Base-by-base conservation (phyloP, 2,113 vertebrate genomes). In the Pyxicephalus adspersus region DNA sequence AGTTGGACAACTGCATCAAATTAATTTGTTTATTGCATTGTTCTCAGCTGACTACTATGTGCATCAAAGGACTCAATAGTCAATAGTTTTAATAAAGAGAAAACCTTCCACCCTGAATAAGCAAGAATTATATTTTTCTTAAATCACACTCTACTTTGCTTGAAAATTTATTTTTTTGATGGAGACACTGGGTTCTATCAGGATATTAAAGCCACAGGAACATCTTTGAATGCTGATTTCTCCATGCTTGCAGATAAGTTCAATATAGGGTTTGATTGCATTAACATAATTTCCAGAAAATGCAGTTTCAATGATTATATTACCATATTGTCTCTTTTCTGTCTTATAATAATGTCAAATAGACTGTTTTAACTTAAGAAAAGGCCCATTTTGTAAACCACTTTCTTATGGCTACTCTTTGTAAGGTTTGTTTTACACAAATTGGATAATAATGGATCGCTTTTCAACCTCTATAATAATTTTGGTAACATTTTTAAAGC, bases 221-320 rank as follows among this genome's bases (percentile, higher is more conserved):
- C 28, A 58, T 66, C 52, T 79, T 78, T 34, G 77, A 19, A 13
- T 5, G 64, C 61, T 72, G 67, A 70, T 80, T 80, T 80, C 58
- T 29, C 61, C 34, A 71, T 80, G 55, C 31, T 26, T 31, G 58
- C 50, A 72, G 54, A 61, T 72, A 60, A 60, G 78, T 60, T 79
- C 54, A 70, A 38, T 71, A 55, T 80, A 51, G 66, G 58, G 29
- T 25, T 71, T 80, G 66, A 80, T 80, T 80, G 78, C 78, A 80
- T 80, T 80, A 80, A 26, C 78, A 80, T 80, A 80, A 64, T 80
- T 80, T 80, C 28, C 64, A 25, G 28, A 80, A 72, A 45, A 13
- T 34, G 19, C 31, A 31, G 25, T 72, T 63, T 64, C n/a, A 11
- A 64, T 64, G 60, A 65, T 65, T 72, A 50, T 64, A 72, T 52